Evolutionary conservation across 1,140 invertebrate genomes (phyloP).

Genomic region (silkworm (Bombyx mori)): ASM3026992v2 NC_085111.1:12217501-12218000

Average conservation of each 20-base stretch:
- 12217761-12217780: slow-evolving; percentile 62
- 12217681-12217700: slow-evolving; percentile 71
- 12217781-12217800: no score
- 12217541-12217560: slow-evolving; percentile 72
- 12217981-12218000: slow-evolving; percentile 80
- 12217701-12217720: slow-evolving; percentile 65
- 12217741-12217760: slow-evolving; percentile 74
- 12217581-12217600: slow-evolving; percentile 70
- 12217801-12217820: neutral
- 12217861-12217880: slow-evolving; percentile 56
- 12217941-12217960: slow-evolving; percentile 73
- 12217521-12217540: slow-evolving; percentile 69
- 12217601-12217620: slow-evolving; percentile 53
- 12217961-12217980: slow-evolving; percentile 76
- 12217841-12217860: slow-evolving; percentile 59
- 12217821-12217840: neutral
- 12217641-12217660: slow-evolving; percentile 50
- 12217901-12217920: slow-evolving; percentile 65
- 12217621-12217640: slow-evolving; percentile 39
- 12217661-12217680: slow-evolving; percentile 58
- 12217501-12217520: slow-evolving; percentile 75
- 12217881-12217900: slow-evolving; percentile 70
- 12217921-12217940: slow-evolving; percentile 64
- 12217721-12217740: slow-evolving; percentile 48
- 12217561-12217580: slow-evolving; percentile 72